Evolutionary conservation across 2,888 invertebrate species (phyloP).

Genomic region (Apodemia duryi): DNA sequence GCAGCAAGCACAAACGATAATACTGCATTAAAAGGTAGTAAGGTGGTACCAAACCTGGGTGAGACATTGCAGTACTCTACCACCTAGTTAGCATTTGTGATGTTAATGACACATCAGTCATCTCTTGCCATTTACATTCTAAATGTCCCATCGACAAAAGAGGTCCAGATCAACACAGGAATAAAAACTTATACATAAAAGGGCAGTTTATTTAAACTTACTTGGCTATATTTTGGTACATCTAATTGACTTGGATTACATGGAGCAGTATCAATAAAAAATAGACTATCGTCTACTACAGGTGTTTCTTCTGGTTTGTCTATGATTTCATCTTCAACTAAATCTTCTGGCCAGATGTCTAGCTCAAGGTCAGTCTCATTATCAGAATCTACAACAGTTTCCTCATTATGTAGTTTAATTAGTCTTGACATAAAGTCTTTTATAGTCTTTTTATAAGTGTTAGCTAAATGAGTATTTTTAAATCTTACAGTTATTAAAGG

Average conservation of each 20-base stretch:
- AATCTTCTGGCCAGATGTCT: constrained; percentile 62
- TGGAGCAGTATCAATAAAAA: constrained; percentile 67
- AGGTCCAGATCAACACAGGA: too few relatives aligned
- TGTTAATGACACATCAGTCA: too few relatives aligned
- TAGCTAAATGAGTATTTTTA: constrained; percentile 59
- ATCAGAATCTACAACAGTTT: constrained; percentile 36
- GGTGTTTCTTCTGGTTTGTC: constrained; percentile 29
- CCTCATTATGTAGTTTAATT: constrained; percentile 53
- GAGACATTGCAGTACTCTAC: background rate
- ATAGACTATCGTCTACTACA: constrained; percentile 45
- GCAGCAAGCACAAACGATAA: too few relatives aligned
- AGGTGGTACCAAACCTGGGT: too few relatives aligned
- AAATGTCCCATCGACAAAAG: too few relatives aligned
- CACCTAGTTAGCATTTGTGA: background rate
- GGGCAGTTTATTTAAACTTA: constrained; percentile 31
- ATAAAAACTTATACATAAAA: background rate
- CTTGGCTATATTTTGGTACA: constrained; percentile 60
- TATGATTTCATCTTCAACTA: constrained; percentile 35
- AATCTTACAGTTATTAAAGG: constrained; percentile 69
- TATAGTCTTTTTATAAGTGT: constrained; percentile 63
- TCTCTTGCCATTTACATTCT: too few relatives aligned
- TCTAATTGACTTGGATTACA: constrained; percentile 40
- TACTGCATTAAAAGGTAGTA: too few relatives aligned
- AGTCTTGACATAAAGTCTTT: constrained; percentile 66
- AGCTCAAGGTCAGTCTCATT: constrained; percentile 60